These are phyloP conservation scores for Mellivora capensis DNA, from an alignment of 2,113 vertebrate species.

Conservation along the genomic window DNA sequence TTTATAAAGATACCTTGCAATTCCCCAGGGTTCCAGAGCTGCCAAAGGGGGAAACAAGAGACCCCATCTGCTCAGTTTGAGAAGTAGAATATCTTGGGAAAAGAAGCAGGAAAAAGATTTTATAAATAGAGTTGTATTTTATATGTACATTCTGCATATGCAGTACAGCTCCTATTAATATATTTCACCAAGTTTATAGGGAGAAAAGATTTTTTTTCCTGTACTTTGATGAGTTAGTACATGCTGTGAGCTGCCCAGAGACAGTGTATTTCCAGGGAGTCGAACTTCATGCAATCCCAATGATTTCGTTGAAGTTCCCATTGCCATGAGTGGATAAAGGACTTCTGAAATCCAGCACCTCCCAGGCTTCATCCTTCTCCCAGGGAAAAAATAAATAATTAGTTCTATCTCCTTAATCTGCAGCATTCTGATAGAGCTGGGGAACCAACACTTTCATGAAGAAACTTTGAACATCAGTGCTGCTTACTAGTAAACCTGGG, in stretches of 20 bases:
- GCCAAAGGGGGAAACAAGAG: not conserved
- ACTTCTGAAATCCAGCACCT: not conserved
- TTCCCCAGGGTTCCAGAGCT: not conserved
- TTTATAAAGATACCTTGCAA: not conserved
- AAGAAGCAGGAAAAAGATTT: not conserved
- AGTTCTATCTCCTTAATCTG: not conserved
- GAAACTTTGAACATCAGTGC: not conserved
- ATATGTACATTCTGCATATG: not conserved
- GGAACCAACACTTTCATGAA: not conserved
- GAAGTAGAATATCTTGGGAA: not conserved
- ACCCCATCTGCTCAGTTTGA: not conserved
- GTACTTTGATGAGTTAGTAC: not conserved
- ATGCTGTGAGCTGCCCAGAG: not conserved
- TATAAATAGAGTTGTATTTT: slow-evolving; percentile 23
- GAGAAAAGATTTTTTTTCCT: not conserved
- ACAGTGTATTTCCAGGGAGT: not conserved
- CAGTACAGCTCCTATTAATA: not conserved
- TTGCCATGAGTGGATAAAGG: not conserved
- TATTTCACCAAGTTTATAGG: not conserved
- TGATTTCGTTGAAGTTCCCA: not conserved
- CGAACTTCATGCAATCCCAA: not conserved
- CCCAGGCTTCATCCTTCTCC: not conserved
- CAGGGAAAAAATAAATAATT: not conserved
- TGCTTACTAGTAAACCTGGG: not conserved
- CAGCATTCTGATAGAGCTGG: not conserved